These are phyloP conservation scores for Phortica okadai DNA, from an alignment of 2,888 invertebrate genomes.

Conservation along the genomic window DNA sequence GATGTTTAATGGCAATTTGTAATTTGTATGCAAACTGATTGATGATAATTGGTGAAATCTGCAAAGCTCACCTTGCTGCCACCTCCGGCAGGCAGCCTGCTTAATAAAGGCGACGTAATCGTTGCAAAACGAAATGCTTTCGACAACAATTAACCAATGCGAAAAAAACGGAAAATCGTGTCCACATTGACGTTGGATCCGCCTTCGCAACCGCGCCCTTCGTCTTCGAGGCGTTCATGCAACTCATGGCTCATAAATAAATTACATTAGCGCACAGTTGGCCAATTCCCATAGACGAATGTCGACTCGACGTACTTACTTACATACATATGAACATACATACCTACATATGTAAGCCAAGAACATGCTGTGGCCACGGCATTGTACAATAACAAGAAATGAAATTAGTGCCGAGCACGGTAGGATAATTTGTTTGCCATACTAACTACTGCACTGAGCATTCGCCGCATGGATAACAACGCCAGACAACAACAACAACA, in stretches of 20 bases:
- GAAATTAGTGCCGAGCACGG: slow-evolving; percentile 49
- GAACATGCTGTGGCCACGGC: background rate
- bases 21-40: no score
- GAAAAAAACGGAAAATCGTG: no score
- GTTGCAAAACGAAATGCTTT: no score
- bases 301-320: background rate
- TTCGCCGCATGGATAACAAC: background rate
- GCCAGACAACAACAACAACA: background rate
- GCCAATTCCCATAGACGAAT: background rate
- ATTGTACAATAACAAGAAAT: slow-evolving; percentile 43
- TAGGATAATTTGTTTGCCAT: slow-evolving; percentile 35
- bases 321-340: background rate
- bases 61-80: no score
- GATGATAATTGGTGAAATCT: no score
- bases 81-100: no score
- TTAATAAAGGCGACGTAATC: no score
- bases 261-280: slow-evolving; percentile 13
- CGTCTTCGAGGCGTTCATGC: background rate
- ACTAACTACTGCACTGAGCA: slow-evolving; percentile 29
- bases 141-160: no score
- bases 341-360: background rate
- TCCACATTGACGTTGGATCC: background rate
- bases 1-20: no score
- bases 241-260: slow-evolving; percentile 26
- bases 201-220: no score